Base-by-base conservation (phyloP, 2,797 vertebrate genomes). In the Thaleichthys pacificus region DNA sequence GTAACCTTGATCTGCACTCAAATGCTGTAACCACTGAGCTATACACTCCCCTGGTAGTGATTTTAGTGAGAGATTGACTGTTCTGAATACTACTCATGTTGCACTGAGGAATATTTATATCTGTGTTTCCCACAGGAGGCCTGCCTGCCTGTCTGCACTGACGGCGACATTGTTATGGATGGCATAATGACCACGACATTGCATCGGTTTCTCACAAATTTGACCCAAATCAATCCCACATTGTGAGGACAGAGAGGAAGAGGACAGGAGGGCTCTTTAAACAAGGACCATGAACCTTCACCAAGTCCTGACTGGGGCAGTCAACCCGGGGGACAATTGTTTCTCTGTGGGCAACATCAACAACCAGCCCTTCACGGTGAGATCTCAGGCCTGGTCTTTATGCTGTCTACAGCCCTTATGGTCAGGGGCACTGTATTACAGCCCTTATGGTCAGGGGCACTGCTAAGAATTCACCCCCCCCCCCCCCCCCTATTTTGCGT, bases 231-330 rank as follows among this genome's bases (percentile, higher is more conserved):
- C 73, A 61, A 74, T 71, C 77, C 72, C 71, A 61, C 70, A 70
- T 77, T 85, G 75, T 89, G 78, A 89, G 79, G 81, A 61, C 54
- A 78, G 68, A 72, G 69, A 71, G 4, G n/a, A 35, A 62, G 77
- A 73, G 72, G 35, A 63, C 78, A 19, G 26, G 56, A 66, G 63
- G 56, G 62, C 11, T 12, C 11, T 42, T 42, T 11, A 15, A 26
- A 70, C 32, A 61, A 7, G 66, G 84, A 86, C 74, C 82, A 98
- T 98, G 97, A 97, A 98, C 92, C 95, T 98, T 83, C 97, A 98
- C 91, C 97, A 98, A 91, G 97, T 98, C 86, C 93, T 99, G 80
- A 98, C 97, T 4, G 97, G 97, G 66, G 97, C 97, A 2, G 97
- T 98, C 85, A 99, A 99, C 89, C 96, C 97, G 2, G 97, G 97